Evolutionary conservation across 2,113 vertebrate genomes (phyloP).

Genomic region (Dascyllus trimaculatus): DNA sequence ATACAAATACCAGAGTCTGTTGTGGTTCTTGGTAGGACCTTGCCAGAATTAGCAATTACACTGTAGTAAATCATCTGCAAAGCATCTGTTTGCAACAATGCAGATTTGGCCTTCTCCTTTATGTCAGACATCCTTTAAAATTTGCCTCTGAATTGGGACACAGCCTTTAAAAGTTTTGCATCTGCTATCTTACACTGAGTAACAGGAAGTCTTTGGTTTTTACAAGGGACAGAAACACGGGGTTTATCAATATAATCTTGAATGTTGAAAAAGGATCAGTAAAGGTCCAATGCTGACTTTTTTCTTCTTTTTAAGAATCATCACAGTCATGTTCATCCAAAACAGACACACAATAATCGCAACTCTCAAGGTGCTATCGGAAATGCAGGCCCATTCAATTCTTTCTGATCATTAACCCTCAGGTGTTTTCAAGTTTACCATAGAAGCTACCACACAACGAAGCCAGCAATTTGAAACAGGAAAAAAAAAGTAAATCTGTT

Average conservation of each 20-base stretch:
- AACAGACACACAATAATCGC: background rate
- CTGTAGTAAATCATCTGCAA: too few species aligned
- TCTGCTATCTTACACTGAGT: background rate
- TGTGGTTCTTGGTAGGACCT: too few species aligned
- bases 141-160: background rate
- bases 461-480: conserved; percentile 53
- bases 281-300: conserved; percentile 18
- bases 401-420: conserved; percentile 51
- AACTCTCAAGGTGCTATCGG: conserved; percentile 36
- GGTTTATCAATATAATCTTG: conserved; percentile 42
- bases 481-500: conserved; percentile 61
- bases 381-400: conserved; percentile 3
- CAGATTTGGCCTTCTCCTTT: too few species aligned
- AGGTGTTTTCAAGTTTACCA: conserved; percentile 69
- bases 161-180: background rate
- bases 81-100: too few species aligned
- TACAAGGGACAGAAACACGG: conserved; percentile 1
- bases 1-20: background rate
- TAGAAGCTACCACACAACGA: conserved; percentile 51
- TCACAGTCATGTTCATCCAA: background rate
- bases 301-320: background rate
- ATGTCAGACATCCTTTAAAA: background rate
- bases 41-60: too few species aligned
- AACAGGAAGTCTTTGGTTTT: background rate
- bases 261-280: conserved; percentile 60